Evolutionary conservation across 1,140 invertebrate species (phyloP).

Genomic region (Formica selysi): DNA sequence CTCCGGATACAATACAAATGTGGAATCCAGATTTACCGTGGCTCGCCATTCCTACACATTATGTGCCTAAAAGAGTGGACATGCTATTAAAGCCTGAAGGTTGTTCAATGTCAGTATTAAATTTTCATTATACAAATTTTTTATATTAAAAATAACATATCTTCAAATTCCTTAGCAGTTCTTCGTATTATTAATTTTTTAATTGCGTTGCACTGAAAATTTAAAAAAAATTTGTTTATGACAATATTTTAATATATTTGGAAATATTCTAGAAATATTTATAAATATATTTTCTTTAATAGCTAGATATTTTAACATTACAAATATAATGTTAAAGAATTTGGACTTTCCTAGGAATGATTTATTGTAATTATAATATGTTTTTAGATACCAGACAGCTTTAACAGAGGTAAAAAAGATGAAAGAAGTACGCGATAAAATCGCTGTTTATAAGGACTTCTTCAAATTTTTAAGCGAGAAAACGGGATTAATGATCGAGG

Average conservation of each 20-base stretch:
- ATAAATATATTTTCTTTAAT: background rate
- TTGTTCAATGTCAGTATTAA: conserved; percentile 62
- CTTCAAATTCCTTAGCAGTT: background rate
- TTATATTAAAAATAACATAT: background rate
- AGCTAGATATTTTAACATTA: too few species aligned
- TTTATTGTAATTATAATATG: background rate
- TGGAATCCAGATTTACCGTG: conserved; percentile 85
- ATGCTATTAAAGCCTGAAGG: conserved; percentile 58
- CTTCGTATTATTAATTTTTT: background rate
- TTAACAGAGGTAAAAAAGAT: conserved; percentile 73
- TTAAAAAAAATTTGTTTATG: background rate
- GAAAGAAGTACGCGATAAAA: conserved; percentile 83
- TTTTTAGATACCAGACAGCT: conserved; percentile 64
- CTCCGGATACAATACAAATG: conserved; percentile 83
- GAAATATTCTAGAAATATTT: too few species aligned
- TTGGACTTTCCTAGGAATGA: background rate
- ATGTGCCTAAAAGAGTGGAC: conserved; percentile 71
- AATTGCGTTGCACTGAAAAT: background rate
- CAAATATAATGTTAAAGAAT: background rate
- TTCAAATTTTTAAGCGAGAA: conserved; percentile 85
- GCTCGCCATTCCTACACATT: conserved; percentile 79
- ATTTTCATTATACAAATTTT: background rate
- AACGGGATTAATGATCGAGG: conserved; percentile 84
- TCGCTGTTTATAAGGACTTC: conserved; percentile 84
- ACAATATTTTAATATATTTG: background rate